A percentile compares a stretch with the other conserved stretches of the same genome.
phyloP scores from a whole-genome alignment of 2,888 invertebrate species.

The Bombylius discolor region DNA sequence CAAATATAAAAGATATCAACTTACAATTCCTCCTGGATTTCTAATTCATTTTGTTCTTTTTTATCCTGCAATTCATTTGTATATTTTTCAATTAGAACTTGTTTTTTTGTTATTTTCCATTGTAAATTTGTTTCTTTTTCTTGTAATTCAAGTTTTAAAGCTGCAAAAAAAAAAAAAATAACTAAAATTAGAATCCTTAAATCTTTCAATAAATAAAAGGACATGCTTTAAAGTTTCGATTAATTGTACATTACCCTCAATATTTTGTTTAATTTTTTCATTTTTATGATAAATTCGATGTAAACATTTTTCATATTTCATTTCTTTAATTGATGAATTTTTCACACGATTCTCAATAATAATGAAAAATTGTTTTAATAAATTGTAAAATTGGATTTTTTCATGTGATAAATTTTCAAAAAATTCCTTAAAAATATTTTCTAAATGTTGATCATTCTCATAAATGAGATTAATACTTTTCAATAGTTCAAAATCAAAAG shows the following conservation, averaged over 20 bases:
- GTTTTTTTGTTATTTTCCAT: slow-evolving; percentile 2
- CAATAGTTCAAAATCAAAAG: not conserved
- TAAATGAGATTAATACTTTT: not conserved
- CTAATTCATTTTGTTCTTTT: slow-evolving; percentile 1
- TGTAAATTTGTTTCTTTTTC: not conserved
- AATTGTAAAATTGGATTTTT: too few relatives aligned
- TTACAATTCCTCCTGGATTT: slow-evolving; percentile 1
- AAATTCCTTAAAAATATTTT: too few relatives aligned
- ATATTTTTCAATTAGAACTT: slow-evolving; percentile 2
- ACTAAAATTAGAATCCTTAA: too few relatives aligned
- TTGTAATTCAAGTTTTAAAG: not conserved
- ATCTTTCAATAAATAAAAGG: too few relatives aligned
- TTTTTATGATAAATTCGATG: not conserved
- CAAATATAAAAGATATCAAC: not conserved
- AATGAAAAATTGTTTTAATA: too few relatives aligned
- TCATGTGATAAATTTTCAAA: too few relatives aligned
- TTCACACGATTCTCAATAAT: not conserved
- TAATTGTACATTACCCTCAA: not conserved
- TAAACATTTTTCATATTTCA: not conserved
- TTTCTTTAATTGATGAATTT: not conserved
- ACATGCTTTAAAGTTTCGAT: too few relatives aligned
- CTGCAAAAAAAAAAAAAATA: not conserved
- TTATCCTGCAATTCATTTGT: not conserved
- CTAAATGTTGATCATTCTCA: too few relatives aligned
- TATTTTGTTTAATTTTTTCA: not conserved